These are phyloP conservation scores for Halictus rubicundus DNA, from an alignment of 1,140 invertebrate genomes.

Conservation along the genomic window DNA sequence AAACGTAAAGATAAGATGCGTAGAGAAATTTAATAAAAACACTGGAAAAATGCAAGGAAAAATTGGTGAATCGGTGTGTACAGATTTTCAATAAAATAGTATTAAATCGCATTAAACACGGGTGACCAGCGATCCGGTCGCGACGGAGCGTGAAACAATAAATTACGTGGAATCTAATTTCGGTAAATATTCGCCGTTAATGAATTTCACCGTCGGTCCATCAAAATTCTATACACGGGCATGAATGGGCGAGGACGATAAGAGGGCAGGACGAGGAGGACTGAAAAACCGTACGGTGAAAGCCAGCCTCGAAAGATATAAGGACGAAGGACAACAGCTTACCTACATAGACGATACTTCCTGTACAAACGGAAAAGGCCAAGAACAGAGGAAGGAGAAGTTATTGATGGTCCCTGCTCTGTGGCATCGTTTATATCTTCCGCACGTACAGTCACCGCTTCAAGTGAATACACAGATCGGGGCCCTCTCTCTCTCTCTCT, in stretches of 20 bases:
- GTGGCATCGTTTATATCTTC: slow-evolving; percentile 73
- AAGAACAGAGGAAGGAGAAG: slow-evolving; percentile 53
- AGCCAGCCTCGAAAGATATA: slow-evolving; percentile 12
- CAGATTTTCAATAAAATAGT: no score
- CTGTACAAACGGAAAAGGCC: slow-evolving; percentile 47
- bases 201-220: slow-evolving; percentile 9
- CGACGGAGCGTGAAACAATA: neutral
- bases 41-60: no score
- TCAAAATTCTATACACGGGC: slow-evolving; percentile 27
- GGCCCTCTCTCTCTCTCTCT: neutral
- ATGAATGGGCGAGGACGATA: slow-evolving; percentile 30
- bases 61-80: no score
- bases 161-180: neutral
- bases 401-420: slow-evolving; percentile 73
- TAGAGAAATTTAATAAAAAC: no score
- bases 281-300: slow-evolving; percentile 18
- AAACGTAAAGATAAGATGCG: no score
- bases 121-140: no score
- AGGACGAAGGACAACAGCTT: slow-evolving; percentile 48
- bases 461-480: slow-evolving; percentile 67
- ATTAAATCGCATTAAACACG: no score
- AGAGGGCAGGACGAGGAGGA: neutral
- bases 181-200: neutral
- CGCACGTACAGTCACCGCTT: slow-evolving; percentile 66
- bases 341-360: slow-evolving; percentile 38